Evolutionary conservation across 2,888 invertebrate genomes (phyloP).

Genomic region (Ctenicera cuprea): DNA sequence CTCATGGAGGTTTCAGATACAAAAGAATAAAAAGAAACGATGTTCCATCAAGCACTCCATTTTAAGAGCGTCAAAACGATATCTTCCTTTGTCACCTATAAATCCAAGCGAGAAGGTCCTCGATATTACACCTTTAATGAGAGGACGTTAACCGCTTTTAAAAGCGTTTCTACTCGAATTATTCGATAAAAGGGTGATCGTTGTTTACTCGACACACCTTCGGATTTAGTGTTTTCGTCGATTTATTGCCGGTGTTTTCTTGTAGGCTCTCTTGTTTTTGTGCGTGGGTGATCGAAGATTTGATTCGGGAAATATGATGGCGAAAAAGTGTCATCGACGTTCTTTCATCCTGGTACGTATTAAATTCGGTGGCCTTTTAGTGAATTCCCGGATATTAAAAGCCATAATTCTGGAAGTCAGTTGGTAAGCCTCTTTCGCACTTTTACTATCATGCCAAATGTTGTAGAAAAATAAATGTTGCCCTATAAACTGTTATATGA

Average conservation of each 20-base stretch:
- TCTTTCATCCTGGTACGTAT: slow-evolving; percentile 11
- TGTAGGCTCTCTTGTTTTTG: slow-evolving; percentile 6
- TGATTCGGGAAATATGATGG: slow-evolving; percentile 7
- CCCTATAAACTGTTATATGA: slow-evolving; percentile 17
- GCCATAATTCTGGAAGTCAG: slow-evolving; percentile 33
- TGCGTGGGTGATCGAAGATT: slow-evolving; percentile 13
- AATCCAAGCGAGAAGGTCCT: slow-evolving; percentile 7
- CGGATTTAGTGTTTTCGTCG: slow-evolving; percentile 2
- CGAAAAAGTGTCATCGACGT: slow-evolving; percentile 26
- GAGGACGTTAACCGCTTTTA: slow-evolving; percentile 47
- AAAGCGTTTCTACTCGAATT: slow-evolving; percentile 46
- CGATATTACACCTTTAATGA: slow-evolving; percentile 51
- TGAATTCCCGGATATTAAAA: slow-evolving; percentile 36
- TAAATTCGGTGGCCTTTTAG: slow-evolving; percentile 38
- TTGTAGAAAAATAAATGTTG: slow-evolving; percentile 23
- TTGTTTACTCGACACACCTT: slow-evolving; percentile 36
- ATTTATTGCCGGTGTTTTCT: slow-evolving; percentile 21
- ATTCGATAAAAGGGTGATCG: slow-evolving; percentile 35
- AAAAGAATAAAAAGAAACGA: neutral
- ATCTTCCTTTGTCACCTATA: slow-evolving; percentile 23
- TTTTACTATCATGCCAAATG: slow-evolving; percentile 30
- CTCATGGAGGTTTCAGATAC: neutral
- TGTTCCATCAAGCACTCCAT: slow-evolving; percentile 23
- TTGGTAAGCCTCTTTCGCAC: slow-evolving; percentile 10
- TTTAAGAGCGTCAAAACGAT: slow-evolving; percentile 26